Percentiles rank a stretch among this genome's conserved stretches.
phyloP scores from a whole-genome alignment of 2,888 invertebrate genomes.

The Teleiodes luculella region DNA sequence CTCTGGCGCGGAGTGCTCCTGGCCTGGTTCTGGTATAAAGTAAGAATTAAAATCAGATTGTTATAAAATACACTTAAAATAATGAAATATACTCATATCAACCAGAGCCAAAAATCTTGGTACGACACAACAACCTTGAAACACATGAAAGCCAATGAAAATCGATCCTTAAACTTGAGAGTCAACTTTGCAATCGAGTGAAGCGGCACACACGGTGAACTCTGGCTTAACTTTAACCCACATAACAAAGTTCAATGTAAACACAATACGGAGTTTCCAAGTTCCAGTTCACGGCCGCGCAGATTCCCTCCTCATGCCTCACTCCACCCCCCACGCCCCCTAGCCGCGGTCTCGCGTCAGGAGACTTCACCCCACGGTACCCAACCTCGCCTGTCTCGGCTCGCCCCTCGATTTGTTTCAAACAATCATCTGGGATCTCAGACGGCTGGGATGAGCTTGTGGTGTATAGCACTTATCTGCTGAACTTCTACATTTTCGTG shows the following conservation, averaged over 20 bases:
- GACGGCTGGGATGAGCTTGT: background rate
- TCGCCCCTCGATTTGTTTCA: slow-evolving; percentile 23
- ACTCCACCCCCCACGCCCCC: slow-evolving; percentile 19
- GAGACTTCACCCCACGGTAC: slow-evolving; percentile 25
- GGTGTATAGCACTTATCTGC: too few species aligned
- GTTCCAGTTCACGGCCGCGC: slow-evolving; percentile 76
- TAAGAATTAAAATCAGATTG: too few species aligned
- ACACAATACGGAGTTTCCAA: slow-evolving; percentile 77
- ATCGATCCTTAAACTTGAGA: slow-evolving; percentile 73
- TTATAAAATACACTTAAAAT: too few species aligned
- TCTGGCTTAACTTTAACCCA: slow-evolving; percentile 78
- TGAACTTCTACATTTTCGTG: too few species aligned
- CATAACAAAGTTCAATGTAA: slow-evolving; percentile 79
- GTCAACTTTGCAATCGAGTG: slow-evolving; percentile 71
- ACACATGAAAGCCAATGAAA: slow-evolving; percentile 72
- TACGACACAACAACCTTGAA: slow-evolving; percentile 66
- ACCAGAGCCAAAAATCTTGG: too few species aligned
- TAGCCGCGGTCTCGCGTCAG: slow-evolving; percentile 7
- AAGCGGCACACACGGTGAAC: slow-evolving; percentile 73
- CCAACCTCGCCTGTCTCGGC: slow-evolving; percentile 27
- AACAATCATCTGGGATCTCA: background rate
- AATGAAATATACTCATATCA: too few species aligned
- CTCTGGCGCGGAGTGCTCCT: too few species aligned
- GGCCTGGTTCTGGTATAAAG: too few species aligned
- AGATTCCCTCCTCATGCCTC: slow-evolving; percentile 29